phyloP scores from a whole-genome alignment of 2,888 invertebrate genomes.

The Danaus chrysippus region DNA sequence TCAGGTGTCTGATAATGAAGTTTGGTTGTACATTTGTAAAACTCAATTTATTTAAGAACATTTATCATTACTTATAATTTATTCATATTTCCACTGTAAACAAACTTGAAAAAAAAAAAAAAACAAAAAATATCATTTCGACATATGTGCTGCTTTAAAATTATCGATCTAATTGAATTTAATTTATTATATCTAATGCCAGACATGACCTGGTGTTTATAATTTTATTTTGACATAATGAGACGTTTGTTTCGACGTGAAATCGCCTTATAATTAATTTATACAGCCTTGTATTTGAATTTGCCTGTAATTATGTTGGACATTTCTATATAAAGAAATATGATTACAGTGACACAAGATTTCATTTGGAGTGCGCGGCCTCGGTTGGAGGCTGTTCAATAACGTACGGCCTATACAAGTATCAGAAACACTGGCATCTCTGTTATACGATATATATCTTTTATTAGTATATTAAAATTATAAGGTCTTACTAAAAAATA shows the following conservation, averaged over 20 bases:
- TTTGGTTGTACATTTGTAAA: too few species aligned
- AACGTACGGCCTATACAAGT: not conserved
- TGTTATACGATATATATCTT: too few species aligned
- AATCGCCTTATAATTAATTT: constrained; percentile 5
- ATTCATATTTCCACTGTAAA: too few species aligned
- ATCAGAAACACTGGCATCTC: not conserved
- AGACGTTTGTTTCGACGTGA: constrained; percentile 1
- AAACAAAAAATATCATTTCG: too few species aligned
- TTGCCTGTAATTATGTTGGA: constrained; percentile 15
- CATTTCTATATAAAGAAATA: constrained; percentile 12
- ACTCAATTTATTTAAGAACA: too few species aligned
- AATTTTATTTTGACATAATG: not conserved
- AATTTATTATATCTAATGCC: too few species aligned
- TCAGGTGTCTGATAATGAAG: constrained; percentile 26
- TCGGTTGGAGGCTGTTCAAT: not conserved
- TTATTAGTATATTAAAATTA: too few species aligned
- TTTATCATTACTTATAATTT: too few species aligned
- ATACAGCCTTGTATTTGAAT: constrained; percentile 12
- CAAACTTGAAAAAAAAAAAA: too few species aligned
- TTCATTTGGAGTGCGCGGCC: constrained; percentile 7
- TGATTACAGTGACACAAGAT: constrained; percentile 11
- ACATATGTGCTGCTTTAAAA: too few species aligned
- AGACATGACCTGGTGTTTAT: not conserved
- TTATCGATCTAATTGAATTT: too few species aligned
- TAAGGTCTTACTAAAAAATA: too few species aligned